These are phyloP conservation scores for Lithobates pipiens DNA, from an alignment of 2,797 vertebrate species.

Conservation along the genomic window DNA sequence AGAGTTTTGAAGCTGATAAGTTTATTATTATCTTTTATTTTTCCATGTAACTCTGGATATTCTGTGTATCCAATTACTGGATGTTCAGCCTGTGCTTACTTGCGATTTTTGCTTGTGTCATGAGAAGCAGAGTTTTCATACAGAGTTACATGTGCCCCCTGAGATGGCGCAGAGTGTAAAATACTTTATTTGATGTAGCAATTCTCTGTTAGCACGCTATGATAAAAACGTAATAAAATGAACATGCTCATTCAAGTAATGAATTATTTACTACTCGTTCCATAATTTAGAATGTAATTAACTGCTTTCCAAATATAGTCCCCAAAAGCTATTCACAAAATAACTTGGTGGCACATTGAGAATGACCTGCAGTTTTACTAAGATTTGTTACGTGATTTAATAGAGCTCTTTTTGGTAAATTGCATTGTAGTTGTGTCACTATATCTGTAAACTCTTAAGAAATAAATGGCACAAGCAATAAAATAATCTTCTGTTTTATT, in stretches of 20 bases:
- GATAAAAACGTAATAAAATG: constrained; percentile 34
- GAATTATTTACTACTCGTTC: constrained; percentile 47
- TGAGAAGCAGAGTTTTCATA: neutral
- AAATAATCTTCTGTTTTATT: neutral
- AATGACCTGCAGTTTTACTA: neutral
- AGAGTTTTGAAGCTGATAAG: too few species aligned
- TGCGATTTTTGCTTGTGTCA: neutral
- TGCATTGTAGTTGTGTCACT: neutral
- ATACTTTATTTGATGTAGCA: constrained; percentile 38
- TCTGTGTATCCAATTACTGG: neutral
- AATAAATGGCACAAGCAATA: neutral
- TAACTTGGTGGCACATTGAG: constrained; percentile 18
- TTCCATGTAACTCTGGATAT: neutral
- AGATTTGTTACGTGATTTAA: constrained; percentile 25
- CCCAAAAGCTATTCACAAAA: constrained; percentile 34
- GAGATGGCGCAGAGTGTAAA: constrained; percentile 20
- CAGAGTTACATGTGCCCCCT: neutral
- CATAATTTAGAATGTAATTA: constrained; percentile 58
- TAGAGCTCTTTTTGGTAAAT: neutral
- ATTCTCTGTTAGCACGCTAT: constrained; percentile 23
- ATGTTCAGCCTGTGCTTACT: neutral
- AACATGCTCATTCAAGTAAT: constrained; percentile 38
- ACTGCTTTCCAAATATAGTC: constrained; percentile 40
- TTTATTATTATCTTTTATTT: neutral
- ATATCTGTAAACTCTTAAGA: constrained; percentile 1